Evolutionary conservation across 1,140 invertebrate genomes (phyloP), one percentile per base, ranked within the genome.

Genomic region (Drosophila pachea): DNA sequence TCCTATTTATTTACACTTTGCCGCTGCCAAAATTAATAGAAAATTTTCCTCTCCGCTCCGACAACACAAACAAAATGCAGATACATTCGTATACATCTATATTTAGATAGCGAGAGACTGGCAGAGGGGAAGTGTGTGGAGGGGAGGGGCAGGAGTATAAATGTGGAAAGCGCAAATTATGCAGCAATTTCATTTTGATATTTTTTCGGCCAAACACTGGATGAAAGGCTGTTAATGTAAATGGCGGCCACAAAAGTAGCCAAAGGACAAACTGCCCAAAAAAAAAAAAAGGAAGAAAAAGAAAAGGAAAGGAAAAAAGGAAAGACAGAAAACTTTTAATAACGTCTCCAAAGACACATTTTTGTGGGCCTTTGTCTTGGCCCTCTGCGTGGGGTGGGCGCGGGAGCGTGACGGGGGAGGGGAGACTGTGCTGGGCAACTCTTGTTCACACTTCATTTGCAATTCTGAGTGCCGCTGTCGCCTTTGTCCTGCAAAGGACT

Each of bases 131-230:
- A 3, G 22, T 1, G 22, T 1, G 22, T 1, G 22, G 22, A 3
- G 22, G 22, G 22, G 22, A 3, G 22, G 22, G 22, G 22, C n/a
- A n/a, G n/a, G n/a, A n/a, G n/a, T n/a, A n/a, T n/a, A 61, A 70
- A 68, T 68, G 81, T 76, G 79, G 76, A 76, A 86, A 81, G 76
- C 72, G 77, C 81, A 86, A 86, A 86, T 86, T 86, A 86, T 86
- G 81, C 81, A 86, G 81, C 81, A 86, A 86, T 86, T 86, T 86
- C 81, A 86, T 86, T 86, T 86, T 86, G 81, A 86, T 86, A 86
- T 86, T 84, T 84, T 74, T 22, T 22, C 1, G 62, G 63, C 56
- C 59, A 64, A 72, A 56, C 63, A 66, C 61, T 72, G 79, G 74
- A 81, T 84, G 81, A 84, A 84, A 84, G 81, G 81, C 78, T 86